A percentile compares a stretch with the other conserved stretches of the same genome.
Evolutionary conservation across 1,140 invertebrate genomes (phyloP).

Genomic region (Drosophila bifasciata): DNA sequence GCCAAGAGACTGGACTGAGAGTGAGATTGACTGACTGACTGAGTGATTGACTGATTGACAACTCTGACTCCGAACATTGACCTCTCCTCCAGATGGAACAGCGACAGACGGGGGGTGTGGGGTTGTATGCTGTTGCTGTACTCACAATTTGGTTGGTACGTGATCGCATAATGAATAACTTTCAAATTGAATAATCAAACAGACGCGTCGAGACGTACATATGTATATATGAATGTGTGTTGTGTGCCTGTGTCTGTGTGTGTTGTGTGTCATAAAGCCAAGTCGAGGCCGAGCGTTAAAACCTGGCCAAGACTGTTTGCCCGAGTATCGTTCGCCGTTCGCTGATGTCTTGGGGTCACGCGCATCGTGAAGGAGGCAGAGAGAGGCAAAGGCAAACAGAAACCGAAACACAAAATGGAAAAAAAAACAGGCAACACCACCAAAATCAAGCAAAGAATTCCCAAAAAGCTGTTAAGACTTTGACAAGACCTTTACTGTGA

Average conservation of each 20-base stretch:
- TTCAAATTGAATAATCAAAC: conserved; percentile 82
- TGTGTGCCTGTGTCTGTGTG: neutral
- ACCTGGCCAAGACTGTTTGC: conserved; percentile 64
- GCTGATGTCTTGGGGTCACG: conserved; percentile 59
- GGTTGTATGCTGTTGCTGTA: conserved; percentile 1
- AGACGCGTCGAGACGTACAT: conserved; percentile 24
- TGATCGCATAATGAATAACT: conserved; percentile 83
- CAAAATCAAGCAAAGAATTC: conserved; percentile 33
- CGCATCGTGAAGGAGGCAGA: conserved; percentile 60
- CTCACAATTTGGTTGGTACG: conserved; percentile 54
- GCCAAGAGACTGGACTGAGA: too few species aligned
- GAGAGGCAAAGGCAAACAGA: conserved; percentile 55
- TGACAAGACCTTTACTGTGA: conserved; percentile 20
- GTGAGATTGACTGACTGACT: neutral
- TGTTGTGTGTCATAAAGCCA: conserved; percentile 73
- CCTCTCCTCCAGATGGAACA: conserved; percentile 28
- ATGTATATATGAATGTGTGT: too few species aligned
- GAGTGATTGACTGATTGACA: conserved; percentile 54
- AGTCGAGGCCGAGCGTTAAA: conserved; percentile 61
- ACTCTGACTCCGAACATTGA: conserved; percentile 74
- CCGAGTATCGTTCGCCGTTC: conserved; percentile 15
- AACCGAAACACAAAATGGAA: conserved; percentile 33
- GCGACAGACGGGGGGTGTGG: neutral
- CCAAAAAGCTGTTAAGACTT: conserved; percentile 12
- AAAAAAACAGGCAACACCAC: conserved; percentile 8